phyloP scores from a whole-genome alignment of 2,888 invertebrate species.

The Sinohyriopsis cumingii region DNA sequence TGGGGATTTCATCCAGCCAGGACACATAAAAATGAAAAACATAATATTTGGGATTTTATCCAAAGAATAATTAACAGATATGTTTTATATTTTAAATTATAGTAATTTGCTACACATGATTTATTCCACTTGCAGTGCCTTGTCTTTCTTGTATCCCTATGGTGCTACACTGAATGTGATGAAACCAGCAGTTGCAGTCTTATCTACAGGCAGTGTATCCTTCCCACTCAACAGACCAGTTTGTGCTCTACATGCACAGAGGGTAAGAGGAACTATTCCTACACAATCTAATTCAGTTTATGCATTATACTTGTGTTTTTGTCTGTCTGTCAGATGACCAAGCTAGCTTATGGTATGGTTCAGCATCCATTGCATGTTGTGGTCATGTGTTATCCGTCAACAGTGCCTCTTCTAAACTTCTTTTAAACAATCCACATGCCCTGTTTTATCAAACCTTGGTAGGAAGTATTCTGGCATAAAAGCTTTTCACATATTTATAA shows the following conservation, averaged over 20 bases:
- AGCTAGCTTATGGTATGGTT: not conserved
- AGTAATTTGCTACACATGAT: not conserved
- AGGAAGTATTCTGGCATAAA: no score
- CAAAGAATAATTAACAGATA: not conserved
- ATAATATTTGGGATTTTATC: no score
- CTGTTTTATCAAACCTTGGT: no score
- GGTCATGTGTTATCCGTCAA: not conserved
- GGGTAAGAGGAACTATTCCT: slow-evolving; percentile 40
- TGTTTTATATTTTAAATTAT: not conserved
- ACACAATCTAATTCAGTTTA: not conserved
- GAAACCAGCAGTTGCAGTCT: slow-evolving; percentile 88
- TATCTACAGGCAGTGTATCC: slow-evolving; percentile 94
- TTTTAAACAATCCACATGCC: no score
- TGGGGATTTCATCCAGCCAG: not conserved
- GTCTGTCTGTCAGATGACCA: no score
- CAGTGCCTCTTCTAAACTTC: no score
- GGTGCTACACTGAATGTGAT: slow-evolving; percentile 95
- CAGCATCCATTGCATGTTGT: not conserved
- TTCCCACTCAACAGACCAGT: slow-evolving; percentile 95
- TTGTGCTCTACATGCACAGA: slow-evolving; percentile 80
- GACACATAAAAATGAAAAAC: not conserved
- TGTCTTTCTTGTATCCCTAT: slow-evolving; percentile 93
- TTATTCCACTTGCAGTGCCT: slow-evolving; percentile 69
- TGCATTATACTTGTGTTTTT: no score
- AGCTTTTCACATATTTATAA: no score